These are phyloP conservation scores for Myioborus melanocephalus DNA, from an alignment of 2,797 vertebrate species.

Conservation along the genomic window DNA sequence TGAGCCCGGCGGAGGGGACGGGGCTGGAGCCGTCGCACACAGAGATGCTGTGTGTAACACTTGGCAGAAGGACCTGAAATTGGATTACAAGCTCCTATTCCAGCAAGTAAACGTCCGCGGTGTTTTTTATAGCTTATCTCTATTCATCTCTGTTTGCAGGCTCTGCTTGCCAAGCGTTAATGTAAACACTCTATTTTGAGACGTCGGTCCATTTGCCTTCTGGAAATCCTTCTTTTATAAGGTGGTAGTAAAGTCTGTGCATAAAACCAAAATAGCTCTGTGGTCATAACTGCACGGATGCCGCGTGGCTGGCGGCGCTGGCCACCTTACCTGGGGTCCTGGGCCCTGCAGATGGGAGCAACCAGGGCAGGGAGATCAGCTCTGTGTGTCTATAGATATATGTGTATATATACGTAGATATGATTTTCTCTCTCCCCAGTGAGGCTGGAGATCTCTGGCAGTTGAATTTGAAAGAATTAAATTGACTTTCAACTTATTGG, in stretches of 20 bases:
- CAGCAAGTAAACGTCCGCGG: constrained; percentile 69
- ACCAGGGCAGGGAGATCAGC: background rate
- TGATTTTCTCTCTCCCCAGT: background rate
- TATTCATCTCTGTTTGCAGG: constrained; percentile 76
- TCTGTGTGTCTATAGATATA: accelerated
- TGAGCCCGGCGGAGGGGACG: background rate
- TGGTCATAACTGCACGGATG: constrained; percentile 26
- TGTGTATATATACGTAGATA: accelerated
- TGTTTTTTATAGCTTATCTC: constrained; percentile 77
- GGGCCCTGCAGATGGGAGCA: background rate
- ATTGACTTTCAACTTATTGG: background rate
- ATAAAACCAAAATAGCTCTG: constrained; percentile 43
- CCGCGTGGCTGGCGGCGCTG: accelerated
- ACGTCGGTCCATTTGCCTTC: constrained; percentile 71
- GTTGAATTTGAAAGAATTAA: background rate
- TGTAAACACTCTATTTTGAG: constrained; percentile 78
- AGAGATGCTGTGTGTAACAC: constrained; percentile 61
- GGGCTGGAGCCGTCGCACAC: background rate
- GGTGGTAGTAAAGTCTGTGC: constrained; percentile 68
- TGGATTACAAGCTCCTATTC: constrained; percentile 66
- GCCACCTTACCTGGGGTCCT: background rate
- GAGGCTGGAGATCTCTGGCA: background rate
- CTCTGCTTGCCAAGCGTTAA: constrained; percentile 76
- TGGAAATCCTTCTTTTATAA: constrained; percentile 74
- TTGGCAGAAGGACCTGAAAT: constrained; percentile 63